Percentiles rank a stretch among this genome's conserved stretches.
Evolutionary conservation across 2,113 vertebrate genomes (phyloP).

Genomic region (Anhinga anhinga): DNA sequence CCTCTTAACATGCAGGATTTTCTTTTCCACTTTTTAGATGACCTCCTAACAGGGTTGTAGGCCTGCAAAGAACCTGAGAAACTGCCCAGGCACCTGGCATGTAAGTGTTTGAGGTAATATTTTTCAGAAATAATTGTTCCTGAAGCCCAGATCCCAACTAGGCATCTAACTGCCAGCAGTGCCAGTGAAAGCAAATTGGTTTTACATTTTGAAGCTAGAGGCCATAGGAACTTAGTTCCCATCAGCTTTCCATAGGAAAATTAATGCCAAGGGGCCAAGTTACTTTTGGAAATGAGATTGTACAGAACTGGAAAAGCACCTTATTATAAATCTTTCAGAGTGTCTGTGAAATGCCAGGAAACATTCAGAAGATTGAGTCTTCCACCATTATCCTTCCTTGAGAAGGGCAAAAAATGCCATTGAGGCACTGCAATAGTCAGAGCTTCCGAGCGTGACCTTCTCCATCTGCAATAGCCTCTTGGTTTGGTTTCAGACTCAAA

Average conservation of each 20-base stretch:
- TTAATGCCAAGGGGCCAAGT: neutral
- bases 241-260: neutral
- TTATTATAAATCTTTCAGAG: neutral
- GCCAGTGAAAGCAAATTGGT: neutral
- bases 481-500: neutral
- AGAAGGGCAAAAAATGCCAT: neutral
- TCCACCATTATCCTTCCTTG: neutral
- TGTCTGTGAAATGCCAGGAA: neutral
- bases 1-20: neutral
- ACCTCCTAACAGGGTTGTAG: neutral
- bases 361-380: neutral
- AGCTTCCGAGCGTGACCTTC: neutral
- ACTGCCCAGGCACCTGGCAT: neutral
- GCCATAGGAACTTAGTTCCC: neutral
- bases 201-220: neutral
- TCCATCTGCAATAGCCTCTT: neutral
- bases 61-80: neutral
- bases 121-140: neutral
- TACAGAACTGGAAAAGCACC: neutral
- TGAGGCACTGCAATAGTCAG: neutral
- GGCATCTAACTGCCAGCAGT: neutral
- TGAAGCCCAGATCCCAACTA: neutral
- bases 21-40: neutral
- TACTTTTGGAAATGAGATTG: neutral
- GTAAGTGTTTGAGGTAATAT: neutral